Evolutionary conservation across 2,113 vertebrate species (phyloP), one percentile per base, ranked within the genome.

Genomic region (Crotalus viridis): DNA sequence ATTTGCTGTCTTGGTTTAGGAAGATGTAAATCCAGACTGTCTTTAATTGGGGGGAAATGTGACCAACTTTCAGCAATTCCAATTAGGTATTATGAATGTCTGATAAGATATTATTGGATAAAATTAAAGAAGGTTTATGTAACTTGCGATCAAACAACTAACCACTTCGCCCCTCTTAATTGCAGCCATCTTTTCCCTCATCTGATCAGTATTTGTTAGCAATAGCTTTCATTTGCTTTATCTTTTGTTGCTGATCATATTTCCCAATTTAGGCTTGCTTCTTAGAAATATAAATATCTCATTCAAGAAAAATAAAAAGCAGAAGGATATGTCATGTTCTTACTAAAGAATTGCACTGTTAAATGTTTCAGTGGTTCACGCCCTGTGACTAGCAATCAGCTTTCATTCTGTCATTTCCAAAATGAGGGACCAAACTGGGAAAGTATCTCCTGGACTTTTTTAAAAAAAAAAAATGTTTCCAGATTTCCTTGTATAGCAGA

Each of bases 301-400:
- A 0, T 6, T 69, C 54, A 74, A 91, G 92, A 92, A 92, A 91
- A 17, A 91, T 91, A 90, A 89, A 85, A 74, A 64, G 10, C 92
- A 33, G 1, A 2, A 74, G 86, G 87, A 74, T 19, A 0, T 54
- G 43, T 2, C 21, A 21, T 0, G 0, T 48, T 89, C 95, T 92
- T 93, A 93, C 93, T 90, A 92, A 94, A 94, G 88, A 69, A 69
- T 28, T 0, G 13, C 91, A 89, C 12, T 86, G 85, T 85, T 91
- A 94, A 93, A 93, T 87, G 87, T 95, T 91, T 54, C 85, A 89
- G 92, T 61, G 89, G 92, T 81, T 48, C 92, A 93, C 92, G 91
- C 86, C 51, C 86, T 93, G 95, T 74, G 59, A 91, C 89, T 48
- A 69, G 93, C 92, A 94, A 93, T 95, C 94, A 95, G 94, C 92